Conservation (phyloP, 2,797 vertebrate species). For the Enteromius argenteus region DNA sequence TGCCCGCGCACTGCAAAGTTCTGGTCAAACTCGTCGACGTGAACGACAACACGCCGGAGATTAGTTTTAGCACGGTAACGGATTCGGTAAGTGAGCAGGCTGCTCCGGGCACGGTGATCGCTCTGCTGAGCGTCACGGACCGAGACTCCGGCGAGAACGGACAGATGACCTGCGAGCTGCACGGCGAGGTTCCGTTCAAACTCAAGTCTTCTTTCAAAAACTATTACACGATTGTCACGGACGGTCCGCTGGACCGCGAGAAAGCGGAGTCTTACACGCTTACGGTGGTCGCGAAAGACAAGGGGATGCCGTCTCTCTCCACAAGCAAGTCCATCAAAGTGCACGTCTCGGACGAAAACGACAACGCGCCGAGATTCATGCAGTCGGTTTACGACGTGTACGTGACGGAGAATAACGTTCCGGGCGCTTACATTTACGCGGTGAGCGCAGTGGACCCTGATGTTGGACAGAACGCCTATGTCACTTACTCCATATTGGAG, state of each 20-base stretch:
- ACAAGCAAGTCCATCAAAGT: constrained; percentile 95
- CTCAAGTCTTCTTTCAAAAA: constrained; percentile 96
- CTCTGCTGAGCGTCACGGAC: constrained; percentile 96
- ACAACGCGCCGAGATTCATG: constrained; percentile 94
- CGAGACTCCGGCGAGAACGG: constrained; percentile 94
- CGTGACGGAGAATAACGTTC: constrained; percentile 98
- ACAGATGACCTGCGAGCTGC: constrained; percentile 92
- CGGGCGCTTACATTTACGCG: constrained; percentile 96
- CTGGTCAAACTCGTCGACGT: constrained; percentile 91
- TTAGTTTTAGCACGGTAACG: constrained; percentile 96
- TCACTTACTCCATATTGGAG: constrained; percentile 96
- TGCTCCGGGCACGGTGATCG: constrained; percentile 93
- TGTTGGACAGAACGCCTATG: constrained; percentile 89
- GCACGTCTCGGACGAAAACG: constrained; percentile 94
- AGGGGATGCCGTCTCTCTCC: constrained; percentile 88
- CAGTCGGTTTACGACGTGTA: constrained; percentile 94
- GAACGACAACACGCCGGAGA: constrained; percentile 96
- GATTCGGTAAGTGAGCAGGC: constrained; percentile 96
- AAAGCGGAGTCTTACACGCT: constrained; percentile 90
- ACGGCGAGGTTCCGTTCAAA: constrained; percentile 94
- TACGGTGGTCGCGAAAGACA: constrained; percentile 92
- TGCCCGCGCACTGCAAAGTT: constrained; percentile 98
- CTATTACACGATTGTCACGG: constrained; percentile 96
- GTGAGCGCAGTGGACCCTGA: constrained; percentile 94
- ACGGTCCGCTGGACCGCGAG: constrained; percentile 91